A percentile compares a stretch with the other conserved stretches of the same genome.
These are phyloP conservation scores for Nasonia oneida DNA, from an alignment of 2,888 invertebrate species.

Conservation along the genomic window DNA sequence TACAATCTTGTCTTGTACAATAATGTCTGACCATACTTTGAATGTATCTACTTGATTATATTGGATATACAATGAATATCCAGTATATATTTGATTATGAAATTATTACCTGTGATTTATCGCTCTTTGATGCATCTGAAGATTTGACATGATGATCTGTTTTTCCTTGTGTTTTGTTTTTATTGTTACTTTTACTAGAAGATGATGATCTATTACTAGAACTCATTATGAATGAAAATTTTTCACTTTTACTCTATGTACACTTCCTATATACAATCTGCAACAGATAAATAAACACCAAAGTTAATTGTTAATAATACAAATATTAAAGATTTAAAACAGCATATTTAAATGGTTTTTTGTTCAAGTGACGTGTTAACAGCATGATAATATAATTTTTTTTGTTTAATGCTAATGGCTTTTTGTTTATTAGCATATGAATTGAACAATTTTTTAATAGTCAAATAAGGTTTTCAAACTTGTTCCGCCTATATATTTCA, in stretches of 20 bases:
- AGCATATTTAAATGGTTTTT: background rate
- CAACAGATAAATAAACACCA: slow-evolving; percentile 76
- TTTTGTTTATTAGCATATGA: background rate
- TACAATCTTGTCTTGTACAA: background rate
- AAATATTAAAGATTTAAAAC: slow-evolving; percentile 3
- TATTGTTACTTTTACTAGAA: slow-evolving; percentile 73
- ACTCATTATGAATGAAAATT: slow-evolving; percentile 75
- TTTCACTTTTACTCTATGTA: slow-evolving; percentile 85
- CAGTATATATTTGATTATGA: background rate
- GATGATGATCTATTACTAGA: slow-evolving; percentile 77
- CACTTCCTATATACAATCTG: slow-evolving; percentile 90
- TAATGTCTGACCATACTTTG: too few species aligned
- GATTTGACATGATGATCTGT: slow-evolving; percentile 76
- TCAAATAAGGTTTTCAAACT: background rate
- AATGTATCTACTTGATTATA: too few species aligned
- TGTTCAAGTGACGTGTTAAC: background rate
- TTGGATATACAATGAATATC: too few species aligned
- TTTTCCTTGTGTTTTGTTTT: slow-evolving; percentile 76
- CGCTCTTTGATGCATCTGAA: slow-evolving; percentile 75
- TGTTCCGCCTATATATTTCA: background rate
- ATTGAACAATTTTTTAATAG: background rate
- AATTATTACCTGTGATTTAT: slow-evolving; percentile 74
- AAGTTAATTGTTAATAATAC: background rate
- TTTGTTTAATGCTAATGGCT: background rate
- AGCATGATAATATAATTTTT: background rate